A percentile compares a stretch with the other conserved stretches of the same genome.
Evolutionary conservation across 92 coral and sea anemone genomes (phyloP).

Genomic region (Diadumene lineata): DNA sequence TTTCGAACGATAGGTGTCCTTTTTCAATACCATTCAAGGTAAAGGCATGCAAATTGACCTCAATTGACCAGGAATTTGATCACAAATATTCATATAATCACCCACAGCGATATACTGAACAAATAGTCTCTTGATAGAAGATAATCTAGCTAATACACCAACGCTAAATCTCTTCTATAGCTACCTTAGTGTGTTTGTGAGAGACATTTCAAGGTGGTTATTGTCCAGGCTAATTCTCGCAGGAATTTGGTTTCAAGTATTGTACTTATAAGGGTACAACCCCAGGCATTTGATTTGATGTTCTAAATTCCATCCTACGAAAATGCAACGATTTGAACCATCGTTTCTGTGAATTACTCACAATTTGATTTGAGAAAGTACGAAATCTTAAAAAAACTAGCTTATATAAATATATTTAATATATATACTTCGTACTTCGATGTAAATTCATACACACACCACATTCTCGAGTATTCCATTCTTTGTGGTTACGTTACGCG

Average conservation of each 20-base stretch:
- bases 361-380: no score
- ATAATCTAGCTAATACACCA: background rate
- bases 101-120: background rate
- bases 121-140: slow-evolving; percentile 8
- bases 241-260: background rate
- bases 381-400: no score
- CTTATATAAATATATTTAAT: no score
- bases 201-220: background rate
- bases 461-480: no score
- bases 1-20: no score
- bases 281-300: background rate
- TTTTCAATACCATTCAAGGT: no score
- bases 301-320: background rate
- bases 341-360: no score
- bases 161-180: background rate
- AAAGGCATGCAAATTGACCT: background rate
- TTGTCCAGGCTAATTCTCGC: background rate
- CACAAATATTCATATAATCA: background rate
- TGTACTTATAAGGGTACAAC: background rate
- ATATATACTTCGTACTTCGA: no score
- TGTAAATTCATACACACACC: no score
- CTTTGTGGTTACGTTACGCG: no score
- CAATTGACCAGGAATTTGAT: slow-evolving; percentile 9
- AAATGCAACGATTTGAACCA: no score
- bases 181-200: background rate